Evolutionary conservation across 2,888 invertebrate genomes (phyloP), one percentile per base, ranked within the genome.

Genomic region (Philereme vetulata): DNA sequence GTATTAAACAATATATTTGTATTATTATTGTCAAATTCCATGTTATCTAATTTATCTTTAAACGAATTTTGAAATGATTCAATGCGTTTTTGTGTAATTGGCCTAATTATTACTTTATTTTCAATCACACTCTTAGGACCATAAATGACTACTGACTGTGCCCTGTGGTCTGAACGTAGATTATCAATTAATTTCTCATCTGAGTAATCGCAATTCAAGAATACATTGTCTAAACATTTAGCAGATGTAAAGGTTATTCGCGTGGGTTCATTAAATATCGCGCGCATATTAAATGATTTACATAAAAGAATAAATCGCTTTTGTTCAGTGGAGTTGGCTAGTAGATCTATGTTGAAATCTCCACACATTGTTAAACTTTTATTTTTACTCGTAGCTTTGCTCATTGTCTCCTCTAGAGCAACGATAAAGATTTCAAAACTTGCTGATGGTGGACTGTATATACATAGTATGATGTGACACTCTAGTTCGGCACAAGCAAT

Each of bases 261-360:
- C 4, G 42, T 42, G 9, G 42, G 42, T n/a, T 42, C 42, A 9
- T n/a, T 42, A 42, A 42, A 42, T 42, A 42, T 8, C n/a, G 2
- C 42, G 4, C 4, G 4, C 10, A 42, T n/a, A 42, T n/a, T 42
- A 8, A 8, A 42, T 2, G 42, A 42, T 10, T 10, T 42, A 42
- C 42, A 42, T n/a, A 42, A 42, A n/a, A n/a, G 8, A 42, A 42
- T 42, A n/a, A 42, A 42, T 42, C n/a, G 5, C 2, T 42, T 9
- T 8, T 42, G 9, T 42, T 42, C 8, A 3, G 42, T 4, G 8
- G 42, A 8, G 10, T 42, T n/a, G 3, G n/a, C 10, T n/a, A 42
- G 10, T 10, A 42, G 42, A n/a, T 42, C 42, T n/a, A 42, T 42
- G 10, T 42, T 42, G 10, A 42, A 42, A 42, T 42, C 42, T n/a